Evolutionary conservation across 30 jellyfish, hydroid and myxozoan species (phyloP), one percentile per base, ranked within the genome.

Genomic region (Aurelia sp.): DNA sequence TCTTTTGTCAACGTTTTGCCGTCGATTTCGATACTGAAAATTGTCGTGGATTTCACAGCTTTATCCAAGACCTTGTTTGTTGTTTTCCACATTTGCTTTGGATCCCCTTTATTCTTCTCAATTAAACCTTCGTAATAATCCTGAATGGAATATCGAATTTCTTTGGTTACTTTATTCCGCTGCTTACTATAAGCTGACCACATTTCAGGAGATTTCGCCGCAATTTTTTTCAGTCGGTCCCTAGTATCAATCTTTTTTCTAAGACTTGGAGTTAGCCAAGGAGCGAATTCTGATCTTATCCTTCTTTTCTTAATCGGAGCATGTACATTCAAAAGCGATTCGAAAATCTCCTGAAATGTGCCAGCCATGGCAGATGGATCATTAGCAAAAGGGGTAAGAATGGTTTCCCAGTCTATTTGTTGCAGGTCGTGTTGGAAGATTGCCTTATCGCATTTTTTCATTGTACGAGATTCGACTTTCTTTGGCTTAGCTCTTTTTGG

Each of bases 251-350:
- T 76, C 87, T 78, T 58, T 76, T 76, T 76, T 61, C 87, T 76
- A 61, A 76, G 87, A 55, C 31, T 41, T 76, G 89, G 89, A 40
- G 89, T 62, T 62, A 79, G 21, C 89, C 89, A 79, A 79, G 89
- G 89, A 63, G 89, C 80, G 65, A 65, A 47, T 50, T 80, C 90
- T 80, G 82, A 66, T 13, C 90, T 48, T 80, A 64, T 83, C 40
- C 90, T 80, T 67, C 75, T 64, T 64, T 80, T 80, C 44, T 50
- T 80, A 80, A 80, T 80, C 72, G 90, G 90, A 44, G 90, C 90
- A 66, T 80, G 90, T 27, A 2, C 2, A 27, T 27, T 27, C 33
- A 27, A 27, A 1, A 27, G 33, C 33, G 33, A 27, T 27, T 27
- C 33, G 33, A 27, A 27, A 27, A 27, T 27, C 33, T 27, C 33